Percentiles rank a stretch among this genome's conserved stretches.
Evolutionary conservation across 2,888 invertebrate genomes (phyloP).

Genomic region (Pseudococcus longispinus): DNA sequence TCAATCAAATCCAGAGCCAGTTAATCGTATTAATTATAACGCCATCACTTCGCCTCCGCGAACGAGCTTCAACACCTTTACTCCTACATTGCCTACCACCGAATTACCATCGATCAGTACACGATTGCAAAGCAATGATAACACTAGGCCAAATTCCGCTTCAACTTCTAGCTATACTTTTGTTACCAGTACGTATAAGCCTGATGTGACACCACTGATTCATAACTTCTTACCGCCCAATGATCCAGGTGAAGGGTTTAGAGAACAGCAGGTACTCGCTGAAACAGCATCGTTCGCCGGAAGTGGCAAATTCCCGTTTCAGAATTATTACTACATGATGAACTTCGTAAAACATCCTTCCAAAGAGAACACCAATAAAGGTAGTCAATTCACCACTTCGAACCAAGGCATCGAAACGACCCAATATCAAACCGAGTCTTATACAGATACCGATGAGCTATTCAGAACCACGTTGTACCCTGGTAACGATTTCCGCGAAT

Average conservation of each 20-base stretch:
- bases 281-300: slow-evolving; percentile 79
- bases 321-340: slow-evolving; percentile 61
- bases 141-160: neutral
- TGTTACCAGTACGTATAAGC: slow-evolving; percentile 4
- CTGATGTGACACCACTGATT: slow-evolving; percentile 8
- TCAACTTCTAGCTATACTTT: neutral
- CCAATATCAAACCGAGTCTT: neutral
- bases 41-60: neutral
- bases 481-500: slow-evolving; percentile 10
- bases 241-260: slow-evolving; percentile 18
- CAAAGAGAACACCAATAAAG: neutral
- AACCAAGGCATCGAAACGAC: neutral
- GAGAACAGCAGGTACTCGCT: slow-evolving; percentile 75
- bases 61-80: neutral
- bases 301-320: slow-evolving; percentile 61
- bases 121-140: neutral
- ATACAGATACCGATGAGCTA: slow-evolving; percentile 19
- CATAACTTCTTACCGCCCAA: slow-evolving; percentile 26
- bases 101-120: neutral
- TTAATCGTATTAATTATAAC: neutral
- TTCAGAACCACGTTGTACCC: neutral
- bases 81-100: neutral
- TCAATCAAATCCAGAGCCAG: neutral
- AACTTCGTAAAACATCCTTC: slow-evolving; percentile 28
- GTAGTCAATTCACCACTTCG: neutral